phyloP scores from a whole-genome alignment of 2,888 invertebrate genomes.

The Meloe dianella region DNA sequence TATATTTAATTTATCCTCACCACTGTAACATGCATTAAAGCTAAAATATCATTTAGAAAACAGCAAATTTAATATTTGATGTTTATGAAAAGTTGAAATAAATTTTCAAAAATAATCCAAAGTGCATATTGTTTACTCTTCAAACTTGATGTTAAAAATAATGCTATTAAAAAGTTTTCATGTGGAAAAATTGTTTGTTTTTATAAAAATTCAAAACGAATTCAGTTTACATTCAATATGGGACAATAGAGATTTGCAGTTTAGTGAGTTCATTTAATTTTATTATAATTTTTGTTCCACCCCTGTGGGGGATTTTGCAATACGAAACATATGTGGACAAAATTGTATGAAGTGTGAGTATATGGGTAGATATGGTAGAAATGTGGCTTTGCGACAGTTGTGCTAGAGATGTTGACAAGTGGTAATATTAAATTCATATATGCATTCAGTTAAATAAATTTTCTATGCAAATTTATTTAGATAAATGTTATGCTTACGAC shows the following conservation, averaged over 20 bases:
- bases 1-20: too few relatives aligned
- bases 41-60: too few relatives aligned
- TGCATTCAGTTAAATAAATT: conserved; percentile 11
- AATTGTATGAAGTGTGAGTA: not conserved
- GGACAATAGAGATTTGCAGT: not conserved
- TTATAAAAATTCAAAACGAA: not conserved
- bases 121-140: not conserved
- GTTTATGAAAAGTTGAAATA: not conserved
- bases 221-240: not conserved
- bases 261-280: not conserved
- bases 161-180: not conserved
- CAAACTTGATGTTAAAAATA: not conserved
- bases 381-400: conserved; percentile 9
- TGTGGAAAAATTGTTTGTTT: not conserved
- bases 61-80: too few relatives aligned
- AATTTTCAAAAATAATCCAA: not conserved
- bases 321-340: not conserved
- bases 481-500: conserved; percentile 2
- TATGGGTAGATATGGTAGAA: not conserved
- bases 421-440: conserved; percentile 12
- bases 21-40: too few relatives aligned
- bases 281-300: not conserved
- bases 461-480: conserved; percentile 9
- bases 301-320: not conserved
- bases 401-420: conserved; percentile 10